Percentiles rank a stretch among this genome's conserved stretches.
These are phyloP conservation scores for Alexandromys fortis DNA, from an alignment of 2,113 vertebrate species.

Conservation along the genomic window DNA sequence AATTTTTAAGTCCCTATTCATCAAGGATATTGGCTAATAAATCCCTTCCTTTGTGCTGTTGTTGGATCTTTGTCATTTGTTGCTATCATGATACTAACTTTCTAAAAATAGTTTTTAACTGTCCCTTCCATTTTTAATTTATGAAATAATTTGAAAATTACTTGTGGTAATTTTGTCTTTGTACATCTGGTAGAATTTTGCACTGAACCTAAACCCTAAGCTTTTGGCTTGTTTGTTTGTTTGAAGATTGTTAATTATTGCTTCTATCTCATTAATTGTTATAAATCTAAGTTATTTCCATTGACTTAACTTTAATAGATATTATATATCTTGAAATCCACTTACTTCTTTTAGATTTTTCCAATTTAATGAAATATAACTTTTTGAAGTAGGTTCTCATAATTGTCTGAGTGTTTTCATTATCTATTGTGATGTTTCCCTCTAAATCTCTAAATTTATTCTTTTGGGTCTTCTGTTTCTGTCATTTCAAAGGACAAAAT, in stretches of 20 bases:
- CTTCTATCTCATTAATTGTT: background rate
- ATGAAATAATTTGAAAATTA: background rate
- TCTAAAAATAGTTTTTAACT: background rate
- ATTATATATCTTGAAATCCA: background rate
- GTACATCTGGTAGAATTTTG: background rate
- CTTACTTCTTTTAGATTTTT: background rate
- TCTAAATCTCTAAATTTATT: background rate
- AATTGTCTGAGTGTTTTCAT: background rate
- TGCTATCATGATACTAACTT: background rate
- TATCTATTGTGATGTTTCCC: background rate
- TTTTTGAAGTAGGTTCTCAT: background rate
- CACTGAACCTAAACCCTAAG: no score
- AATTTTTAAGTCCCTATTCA: background rate
- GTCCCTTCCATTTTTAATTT: background rate
- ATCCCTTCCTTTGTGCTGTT: background rate
- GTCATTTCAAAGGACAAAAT: background rate
- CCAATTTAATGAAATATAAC: background rate
- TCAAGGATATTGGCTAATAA: background rate
- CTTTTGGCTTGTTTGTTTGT: background rate
- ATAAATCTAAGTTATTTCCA: background rate
- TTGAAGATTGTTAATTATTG: background rate
- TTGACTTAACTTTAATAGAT: background rate
- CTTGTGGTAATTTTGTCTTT: background rate
- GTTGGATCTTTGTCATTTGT: background rate
- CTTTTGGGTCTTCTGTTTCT: background rate